Base-by-base conservation (phyloP, 2,797 vertebrate species). In the Aphelocoma californica region DNA sequence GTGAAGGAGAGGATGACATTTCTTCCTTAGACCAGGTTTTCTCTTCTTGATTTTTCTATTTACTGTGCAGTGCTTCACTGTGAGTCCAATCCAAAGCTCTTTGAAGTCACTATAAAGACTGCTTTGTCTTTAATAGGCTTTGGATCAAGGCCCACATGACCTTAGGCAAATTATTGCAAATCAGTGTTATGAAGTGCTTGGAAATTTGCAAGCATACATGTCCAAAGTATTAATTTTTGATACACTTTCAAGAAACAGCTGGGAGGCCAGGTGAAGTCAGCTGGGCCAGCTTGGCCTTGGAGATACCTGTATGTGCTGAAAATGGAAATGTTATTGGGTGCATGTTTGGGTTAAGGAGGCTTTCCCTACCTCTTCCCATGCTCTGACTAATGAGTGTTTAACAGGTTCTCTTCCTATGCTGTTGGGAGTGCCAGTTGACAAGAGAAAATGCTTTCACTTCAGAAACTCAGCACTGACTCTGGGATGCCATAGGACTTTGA, bases 91-190 rank as follows among this genome's bases (percentile, higher is more conserved):
- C 58, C 91, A 93, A 80, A 95, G 67, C 77, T 81, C 89, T 93
- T 92, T 94, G 95, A 96, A 96, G 93, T 96, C 93, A 75, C 51
- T 75, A 81, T 88, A 88, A 95, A 93, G 83, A 85, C 77, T 65
- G 20, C 57, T 90, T 94, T 93, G 85, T 92, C 85, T 86, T 94
- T 91, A 88, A 75, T 79, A 91, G 70, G 60, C 77, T 96, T 96
- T 94, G 91, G 67, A 88, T 95, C 56, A 67, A 79, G 87, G 70
- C 80, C 70, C 38, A 42, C 62, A 17, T 66, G 91, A 95, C 91
- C 92, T 84, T 84, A 83, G 85, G 80, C 95, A 94, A 91, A 94
- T 93, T 86, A 84, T 77, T 81, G 42, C 71, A 83, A 86, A 66
- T 90, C 51, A 67, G 48, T 70, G 48, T 67, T 88, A 57, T 10